A percentile compares a stretch with the other conserved stretches of the same genome.
Conservation (phyloP, 2,113 vertebrate species). For the Cisticola juncidis region DNA sequence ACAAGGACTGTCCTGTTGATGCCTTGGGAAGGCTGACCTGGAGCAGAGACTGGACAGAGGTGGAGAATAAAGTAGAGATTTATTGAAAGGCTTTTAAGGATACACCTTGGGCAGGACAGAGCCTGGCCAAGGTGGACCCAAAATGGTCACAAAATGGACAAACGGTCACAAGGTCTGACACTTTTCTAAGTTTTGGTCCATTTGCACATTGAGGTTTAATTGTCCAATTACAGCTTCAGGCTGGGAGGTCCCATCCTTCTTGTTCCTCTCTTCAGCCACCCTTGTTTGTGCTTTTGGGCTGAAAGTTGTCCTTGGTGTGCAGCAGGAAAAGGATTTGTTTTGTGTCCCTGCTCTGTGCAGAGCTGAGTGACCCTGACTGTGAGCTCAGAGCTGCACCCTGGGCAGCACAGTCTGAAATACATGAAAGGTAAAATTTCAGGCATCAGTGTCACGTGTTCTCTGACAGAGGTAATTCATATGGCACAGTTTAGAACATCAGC, state of each 20-base stretch:
- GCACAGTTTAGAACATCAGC: neutral
- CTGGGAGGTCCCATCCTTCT: neutral
- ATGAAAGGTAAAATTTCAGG: neutral
- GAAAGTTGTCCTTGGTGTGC: neutral
- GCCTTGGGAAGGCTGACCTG: neutral
- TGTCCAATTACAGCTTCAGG: neutral
- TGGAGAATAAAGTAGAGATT: neutral
- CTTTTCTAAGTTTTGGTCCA: neutral
- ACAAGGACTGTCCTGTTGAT: neutral
- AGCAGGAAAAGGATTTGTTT: neutral
- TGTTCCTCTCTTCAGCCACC: neutral
- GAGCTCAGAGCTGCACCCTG: neutral
- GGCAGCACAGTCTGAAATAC: neutral
- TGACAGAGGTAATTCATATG: neutral
- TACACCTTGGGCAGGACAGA: neutral
- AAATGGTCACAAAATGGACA: neutral
- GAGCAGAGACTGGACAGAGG: neutral
- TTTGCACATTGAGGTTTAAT: neutral
- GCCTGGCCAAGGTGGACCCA: neutral
- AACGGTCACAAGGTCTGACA: accelerated
- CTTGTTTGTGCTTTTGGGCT: neutral
- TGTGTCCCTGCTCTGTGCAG: neutral
- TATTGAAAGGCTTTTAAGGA: neutral
- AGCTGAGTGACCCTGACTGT: neutral
- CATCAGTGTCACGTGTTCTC: neutral